These are phyloP conservation scores for Lamellibrachia columna DNA, from an alignment of 2,888 invertebrate species.

Conservation along the genomic window DNA sequence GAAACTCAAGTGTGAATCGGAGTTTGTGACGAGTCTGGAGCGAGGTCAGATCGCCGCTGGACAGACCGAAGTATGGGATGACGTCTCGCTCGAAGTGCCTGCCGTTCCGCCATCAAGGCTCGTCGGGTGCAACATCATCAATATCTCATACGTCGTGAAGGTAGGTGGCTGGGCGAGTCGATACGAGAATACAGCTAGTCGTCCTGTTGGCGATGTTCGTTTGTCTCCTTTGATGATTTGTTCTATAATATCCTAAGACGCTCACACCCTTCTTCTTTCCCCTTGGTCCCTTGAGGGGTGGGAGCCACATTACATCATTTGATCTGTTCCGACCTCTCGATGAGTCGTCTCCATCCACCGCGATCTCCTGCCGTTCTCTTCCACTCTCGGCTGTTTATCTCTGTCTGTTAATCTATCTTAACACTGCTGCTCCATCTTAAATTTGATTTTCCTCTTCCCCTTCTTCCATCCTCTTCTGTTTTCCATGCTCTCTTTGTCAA, in stretches of 20 bases:
- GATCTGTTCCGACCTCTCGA: too few species aligned
- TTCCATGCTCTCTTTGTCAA: too few species aligned
- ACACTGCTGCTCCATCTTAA: too few species aligned
- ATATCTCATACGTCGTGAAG: constrained; percentile 43
- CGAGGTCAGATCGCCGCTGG: constrained; percentile 28
- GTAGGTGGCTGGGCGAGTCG: constrained; percentile 29
- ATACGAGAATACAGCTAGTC: background rate
- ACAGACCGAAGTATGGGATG: constrained; percentile 32
- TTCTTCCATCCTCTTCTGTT: too few species aligned
- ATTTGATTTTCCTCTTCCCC: too few species aligned
- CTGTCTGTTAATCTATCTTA: too few species aligned
- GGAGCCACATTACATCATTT: too few species aligned
- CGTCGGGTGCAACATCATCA: constrained; percentile 44
- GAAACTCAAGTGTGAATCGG: constrained; percentile 26
- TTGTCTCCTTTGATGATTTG: background rate
- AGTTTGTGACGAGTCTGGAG: constrained; percentile 22
- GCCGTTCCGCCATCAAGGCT: constrained; percentile 46
- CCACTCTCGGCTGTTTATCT: too few species aligned
- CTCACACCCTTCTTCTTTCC: too few species aligned
- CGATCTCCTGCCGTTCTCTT: too few species aligned
- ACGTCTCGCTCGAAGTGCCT: constrained; percentile 39
- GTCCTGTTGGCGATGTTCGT: background rate
- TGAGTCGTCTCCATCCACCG: too few species aligned
- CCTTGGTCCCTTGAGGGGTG: too few species aligned
- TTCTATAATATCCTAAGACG: background rate